Base-by-base conservation (phyloP, 1,140 invertebrate genomes). In the Neotoxoptera formosana region DNA sequence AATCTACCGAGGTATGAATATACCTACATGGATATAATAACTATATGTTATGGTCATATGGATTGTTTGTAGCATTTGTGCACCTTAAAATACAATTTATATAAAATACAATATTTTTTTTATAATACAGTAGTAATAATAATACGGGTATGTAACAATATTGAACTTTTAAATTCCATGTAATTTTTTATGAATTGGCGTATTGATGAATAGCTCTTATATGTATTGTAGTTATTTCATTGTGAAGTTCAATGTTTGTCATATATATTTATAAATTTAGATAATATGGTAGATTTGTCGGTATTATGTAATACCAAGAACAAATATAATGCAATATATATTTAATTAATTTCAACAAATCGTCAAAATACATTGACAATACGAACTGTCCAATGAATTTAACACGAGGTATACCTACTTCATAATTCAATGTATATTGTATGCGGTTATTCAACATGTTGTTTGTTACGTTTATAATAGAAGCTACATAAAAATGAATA, bases 261-360 rank as follows among this genome's bases (percentile, higher is more conserved):
- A 67, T n/a, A n/a, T n/a, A 67, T 67, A 67, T 67, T 67, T 67
- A 67, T 67, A 17, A 0, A 67, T 67, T 14, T n/a, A 67, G 9
- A 67, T n/a, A n/a, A 67, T n/a, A n/a, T 67, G 60, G 60, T 67
- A 67, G 21, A 25, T 67, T 60, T 30, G 30, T 67, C 3, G 4
- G 30, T 14, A 67, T 67, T 67, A 67, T 67, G 60, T 67, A 67
- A 67, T 67, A 67, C 30, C 30, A 67, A 67, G 30, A 67, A n/a
- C 30, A 67, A 67, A 67, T 67, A 67, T 67, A 67, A 67, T 67
- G 60, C n/a, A n/a, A 67, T 67, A 67, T 67, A 67, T 30, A 67
- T 67, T 67, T 67, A 67, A 67, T 67, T 67, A 67, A 67, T n/a
- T 67, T 67, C 60, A 67, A 67, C 60, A 67, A 67, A 67, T 67